Percentiles rank a stretch among this genome's conserved stretches.
Evolutionary conservation across 2,888 invertebrate genomes (phyloP).

Genomic region (Tachystola acroxantha): DNA sequence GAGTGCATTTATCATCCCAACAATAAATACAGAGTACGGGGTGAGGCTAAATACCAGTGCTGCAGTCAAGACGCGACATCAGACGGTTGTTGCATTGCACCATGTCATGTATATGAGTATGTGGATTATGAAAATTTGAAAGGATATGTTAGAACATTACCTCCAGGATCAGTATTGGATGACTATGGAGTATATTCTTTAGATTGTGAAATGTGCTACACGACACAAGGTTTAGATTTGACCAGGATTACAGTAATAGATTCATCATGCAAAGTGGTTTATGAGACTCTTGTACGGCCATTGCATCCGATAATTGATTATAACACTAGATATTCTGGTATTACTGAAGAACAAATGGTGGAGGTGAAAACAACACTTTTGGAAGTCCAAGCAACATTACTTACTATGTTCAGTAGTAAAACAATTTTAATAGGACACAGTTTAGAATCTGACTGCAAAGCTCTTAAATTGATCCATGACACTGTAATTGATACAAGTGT

Average conservation of each 20-base stretch:
- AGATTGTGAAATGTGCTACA: constrained; percentile 99
- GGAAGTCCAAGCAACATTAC: constrained; percentile 93
- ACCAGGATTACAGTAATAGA: constrained; percentile 95
- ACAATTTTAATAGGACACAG: constrained; percentile 99
- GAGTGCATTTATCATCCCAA: constrained; percentile 97
- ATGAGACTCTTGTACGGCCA: constrained; percentile 95
- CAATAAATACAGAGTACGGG: constrained; percentile 85
- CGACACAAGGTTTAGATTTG: constrained; percentile 93
- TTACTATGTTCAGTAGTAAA: constrained; percentile 92
- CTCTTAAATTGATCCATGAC: constrained; percentile 92
- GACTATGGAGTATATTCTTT: constrained; percentile 91
- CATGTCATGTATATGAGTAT: constrained; percentile 88
- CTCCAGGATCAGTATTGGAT: constrained; percentile 64
- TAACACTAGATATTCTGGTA: constrained; percentile 97
- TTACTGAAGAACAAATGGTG: constrained; percentile 90
- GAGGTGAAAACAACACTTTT: constrained; percentile 86
- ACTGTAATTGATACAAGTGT: constrained; percentile 96
- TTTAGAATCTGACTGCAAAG: constrained; percentile 97
- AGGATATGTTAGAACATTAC: constrained; percentile 85
- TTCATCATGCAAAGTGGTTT: constrained; percentile 86
- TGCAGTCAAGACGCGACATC: constrained; percentile 89
- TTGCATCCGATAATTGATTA: constrained; percentile 94
- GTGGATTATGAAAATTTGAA: constrained; percentile 84
- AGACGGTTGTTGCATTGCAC: constrained; percentile 89
- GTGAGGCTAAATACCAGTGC: constrained; percentile 82